Percentiles rank a stretch among this genome's conserved stretches.
Evolutionary conservation across 2,888 invertebrate species (phyloP).

Genomic region (Bellardia pandia): DNA sequence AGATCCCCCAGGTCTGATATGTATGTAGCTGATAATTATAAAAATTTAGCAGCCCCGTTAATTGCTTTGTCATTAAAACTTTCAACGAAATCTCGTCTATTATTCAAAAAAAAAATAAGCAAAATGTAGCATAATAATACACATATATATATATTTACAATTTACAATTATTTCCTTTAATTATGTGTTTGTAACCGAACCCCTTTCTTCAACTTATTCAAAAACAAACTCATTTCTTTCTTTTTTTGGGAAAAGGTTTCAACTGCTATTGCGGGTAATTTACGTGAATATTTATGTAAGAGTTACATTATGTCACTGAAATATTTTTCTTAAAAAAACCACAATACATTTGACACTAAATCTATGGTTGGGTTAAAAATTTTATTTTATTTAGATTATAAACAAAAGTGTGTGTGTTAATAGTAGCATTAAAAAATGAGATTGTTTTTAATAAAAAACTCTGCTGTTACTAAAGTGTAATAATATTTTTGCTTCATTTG

Average conservation of each 20-base stretch:
- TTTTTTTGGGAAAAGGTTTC: not conserved
- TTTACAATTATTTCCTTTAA: not conserved
- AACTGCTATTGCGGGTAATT: conserved; percentile 16
- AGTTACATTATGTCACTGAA: not conserved
- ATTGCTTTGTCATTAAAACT: conserved; percentile 16
- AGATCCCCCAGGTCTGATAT: too few relatives aligned
- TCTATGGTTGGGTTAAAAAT: not conserved
- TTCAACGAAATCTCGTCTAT: not conserved
- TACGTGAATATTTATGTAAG: not conserved
- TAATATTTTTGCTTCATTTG: too few relatives aligned
- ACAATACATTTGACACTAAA: conserved; percentile 22
- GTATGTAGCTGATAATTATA: too few relatives aligned
- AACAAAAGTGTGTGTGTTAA: not conserved
- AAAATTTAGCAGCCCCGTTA: not conserved
- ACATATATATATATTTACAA: too few relatives aligned
- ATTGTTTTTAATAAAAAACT: not conserved
- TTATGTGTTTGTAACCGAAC: not conserved
- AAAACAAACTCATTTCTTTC: not conserved
- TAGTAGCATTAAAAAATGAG: not conserved
- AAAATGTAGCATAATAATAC: not conserved
- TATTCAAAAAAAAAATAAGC: not conserved
- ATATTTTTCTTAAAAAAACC: conserved; percentile 10
- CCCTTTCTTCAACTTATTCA: not conserved
- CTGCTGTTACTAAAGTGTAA: too few relatives aligned
- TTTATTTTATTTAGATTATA: not conserved